These are phyloP conservation scores for Selene dorsalis DNA, from an alignment of 2,797 vertebrate species.

Conservation along the genomic window DNA sequence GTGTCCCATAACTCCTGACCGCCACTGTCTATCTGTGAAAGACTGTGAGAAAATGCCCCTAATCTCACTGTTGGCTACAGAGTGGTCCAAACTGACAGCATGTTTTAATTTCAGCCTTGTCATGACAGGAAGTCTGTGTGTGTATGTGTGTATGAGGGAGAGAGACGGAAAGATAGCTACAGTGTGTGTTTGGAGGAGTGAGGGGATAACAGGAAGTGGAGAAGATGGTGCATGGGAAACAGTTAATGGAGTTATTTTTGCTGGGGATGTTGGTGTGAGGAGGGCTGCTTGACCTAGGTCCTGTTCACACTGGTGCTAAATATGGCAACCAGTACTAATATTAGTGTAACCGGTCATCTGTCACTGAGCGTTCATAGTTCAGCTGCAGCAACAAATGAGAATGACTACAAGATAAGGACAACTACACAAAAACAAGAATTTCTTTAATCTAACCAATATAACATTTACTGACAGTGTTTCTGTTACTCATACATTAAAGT, in stretches of 20 bases:
- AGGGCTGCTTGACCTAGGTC: constrained; percentile 63
- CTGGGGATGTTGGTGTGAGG: constrained; percentile 59
- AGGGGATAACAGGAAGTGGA: constrained; percentile 73
- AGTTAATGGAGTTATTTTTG: constrained; percentile 69
- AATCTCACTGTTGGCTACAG: constrained; percentile 49
- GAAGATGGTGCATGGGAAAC: constrained; percentile 75
- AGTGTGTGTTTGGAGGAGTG: constrained; percentile 49
- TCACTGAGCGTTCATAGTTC: constrained; percentile 17
- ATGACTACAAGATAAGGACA: background rate
- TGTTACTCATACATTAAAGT: background rate
- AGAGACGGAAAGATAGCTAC: background rate
- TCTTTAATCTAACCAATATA: background rate
- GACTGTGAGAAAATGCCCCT: constrained; percentile 69
- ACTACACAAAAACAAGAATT: background rate
- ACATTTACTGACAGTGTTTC: background rate
- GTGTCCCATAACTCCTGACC: constrained; percentile 24
- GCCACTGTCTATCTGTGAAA: constrained; percentile 4
- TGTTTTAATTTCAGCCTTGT: constrained; percentile 76
- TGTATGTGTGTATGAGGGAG: constrained; percentile 17
- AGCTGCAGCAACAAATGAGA: background rate
- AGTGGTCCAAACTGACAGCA: constrained; percentile 60
- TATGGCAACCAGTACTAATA: constrained; percentile 48
- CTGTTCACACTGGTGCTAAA: constrained; percentile 67
- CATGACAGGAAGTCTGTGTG: constrained; percentile 76
- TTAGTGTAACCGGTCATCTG: constrained; percentile 42